Evolutionary conservation across 2,113 vertebrate genomes (phyloP), one percentile per base, ranked within the genome.

Genomic region (Scophthalmus maximus): DNA sequence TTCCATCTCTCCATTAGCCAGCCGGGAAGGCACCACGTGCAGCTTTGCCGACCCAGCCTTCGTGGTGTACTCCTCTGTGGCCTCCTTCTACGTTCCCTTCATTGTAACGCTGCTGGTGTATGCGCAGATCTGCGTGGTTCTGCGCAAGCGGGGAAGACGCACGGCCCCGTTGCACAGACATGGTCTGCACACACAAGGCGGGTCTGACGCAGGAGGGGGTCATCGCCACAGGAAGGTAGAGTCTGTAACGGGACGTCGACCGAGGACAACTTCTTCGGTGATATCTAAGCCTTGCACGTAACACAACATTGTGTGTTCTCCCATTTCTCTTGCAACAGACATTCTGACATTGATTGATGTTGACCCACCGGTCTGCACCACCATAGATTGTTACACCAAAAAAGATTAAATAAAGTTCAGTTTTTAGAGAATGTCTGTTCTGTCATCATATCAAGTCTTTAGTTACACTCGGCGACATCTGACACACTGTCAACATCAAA

Each of bases 71-170:
- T 94, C 93, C 0, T 94, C 93, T 0, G 93, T 94, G 49, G 93
- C 93, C 11, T 94, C 93, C 46, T 94, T 94, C 87, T 94, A 94
- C 53, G 92, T 94, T 5, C 93, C 93, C 62, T 94, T 94, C 88
- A 94, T 94, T 15, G 92, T 94, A 6, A 94, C 93, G 0, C 46
- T 94, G 83, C 84, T 94, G 80, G 93, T 94, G 52, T 94, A 94
- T 10, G 93, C 80, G 1, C 93, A 94, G 90, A 94, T 94, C 90
- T 94, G 93, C 26, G 83, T 94, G 75, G 92, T 94, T 22, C 84
- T 94, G 74, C 92, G 88, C 49, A 88, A 85, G 32, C 87, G 93
- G 0, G 91, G 93, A 74, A 84, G 93, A 34, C 91, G 92, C 68
- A 92, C 92, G 0, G 92, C 83, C 0, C 92, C 88, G 0, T 82